A percentile compares a stretch with the other conserved stretches of the same genome.
Evolutionary conservation across 2,888 invertebrate genomes (phyloP).

Genomic region (Microplitis manilae): DNA sequence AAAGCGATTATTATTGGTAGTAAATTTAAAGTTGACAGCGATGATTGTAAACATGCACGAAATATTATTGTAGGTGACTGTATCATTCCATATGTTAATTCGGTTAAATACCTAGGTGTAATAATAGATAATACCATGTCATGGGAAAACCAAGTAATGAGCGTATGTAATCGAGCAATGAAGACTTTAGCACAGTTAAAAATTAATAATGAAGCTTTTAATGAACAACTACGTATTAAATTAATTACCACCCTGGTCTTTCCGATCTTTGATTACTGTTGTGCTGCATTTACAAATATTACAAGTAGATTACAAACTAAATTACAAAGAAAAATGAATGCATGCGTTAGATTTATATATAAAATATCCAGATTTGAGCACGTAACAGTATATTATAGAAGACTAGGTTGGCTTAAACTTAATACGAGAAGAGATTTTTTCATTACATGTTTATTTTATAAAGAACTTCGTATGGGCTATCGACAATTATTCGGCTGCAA

Average conservation of each 20-base stretch:
- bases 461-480: background rate
- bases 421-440: slow-evolving; percentile 12
- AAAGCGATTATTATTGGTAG: slow-evolving; percentile 15
- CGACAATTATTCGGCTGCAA: background rate
- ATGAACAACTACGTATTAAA: background rate
- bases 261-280: slow-evolving; percentile 6
- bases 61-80: background rate
- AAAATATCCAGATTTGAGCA: slow-evolving; percentile 5
- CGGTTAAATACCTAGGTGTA: slow-evolving; percentile 4
- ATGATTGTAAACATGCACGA: too few relatives aligned
- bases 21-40: background rate
- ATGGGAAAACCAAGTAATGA: background rate
- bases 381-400: background rate
- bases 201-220: background rate
- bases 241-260: slow-evolving; percentile 16
- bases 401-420: slow-evolving; percentile 29
- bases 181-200: background rate
- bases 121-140: background rate
- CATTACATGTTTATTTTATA: background rate
- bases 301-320: slow-evolving; percentile 5
- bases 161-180: background rate
- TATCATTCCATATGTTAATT: background rate
- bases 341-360: slow-evolving; percentile 15
- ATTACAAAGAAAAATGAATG: slow-evolving; percentile 23
- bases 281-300: slow-evolving; percentile 15